A percentile compares a stretch with the other conserved stretches of the same genome.
Evolutionary conservation across 2,113 vertebrate species (phyloP).

Genomic region (Melanotaenia duboulayi): DNA sequence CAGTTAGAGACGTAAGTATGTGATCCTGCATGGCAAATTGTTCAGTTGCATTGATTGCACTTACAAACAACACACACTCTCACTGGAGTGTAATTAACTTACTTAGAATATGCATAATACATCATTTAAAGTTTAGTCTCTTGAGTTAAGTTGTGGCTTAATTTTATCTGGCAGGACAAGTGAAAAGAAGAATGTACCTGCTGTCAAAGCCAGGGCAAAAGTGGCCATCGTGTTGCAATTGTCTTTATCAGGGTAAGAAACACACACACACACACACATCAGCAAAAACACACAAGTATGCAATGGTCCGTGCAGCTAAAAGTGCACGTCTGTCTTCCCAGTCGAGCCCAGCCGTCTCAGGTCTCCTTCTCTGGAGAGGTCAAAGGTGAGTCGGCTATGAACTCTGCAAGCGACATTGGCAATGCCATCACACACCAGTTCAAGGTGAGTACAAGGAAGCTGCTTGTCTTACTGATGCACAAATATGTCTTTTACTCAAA

Average conservation of each 20-base stretch:
- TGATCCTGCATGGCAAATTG: not conserved
- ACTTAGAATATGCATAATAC: not conserved
- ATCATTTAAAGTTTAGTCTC: constrained; percentile 3
- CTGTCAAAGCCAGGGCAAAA: constrained; percentile 87
- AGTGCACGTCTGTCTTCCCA: constrained; percentile 54
- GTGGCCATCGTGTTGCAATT: constrained; percentile 91
- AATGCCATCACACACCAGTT: constrained; percentile 91
- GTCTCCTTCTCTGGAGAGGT: constrained; percentile 87
- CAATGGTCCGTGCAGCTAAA: not conserved
- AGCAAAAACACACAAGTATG: constrained; percentile 4
- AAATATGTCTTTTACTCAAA: not conserved
- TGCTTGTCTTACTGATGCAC: not conserved
- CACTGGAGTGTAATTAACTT: not conserved
- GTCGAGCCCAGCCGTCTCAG: constrained; percentile 93
- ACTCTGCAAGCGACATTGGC: constrained; percentile 89
- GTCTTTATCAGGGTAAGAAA: constrained; percentile 88
- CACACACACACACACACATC: not conserved
- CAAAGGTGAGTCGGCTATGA: constrained; percentile 85
- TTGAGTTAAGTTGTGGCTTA: constrained; percentile 15
- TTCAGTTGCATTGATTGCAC: not conserved
- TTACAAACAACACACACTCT: not conserved
- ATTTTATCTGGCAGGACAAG: constrained; percentile 88
- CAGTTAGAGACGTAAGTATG: constrained; percentile 88
- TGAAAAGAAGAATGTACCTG: constrained; percentile 80
- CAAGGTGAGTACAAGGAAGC: constrained; percentile 84